Evolutionary conservation across 1,140 invertebrate genomes (phyloP), one percentile per base, ranked within the genome.

Genomic region (Hermatobates lingyangjiaoensis): DNA sequence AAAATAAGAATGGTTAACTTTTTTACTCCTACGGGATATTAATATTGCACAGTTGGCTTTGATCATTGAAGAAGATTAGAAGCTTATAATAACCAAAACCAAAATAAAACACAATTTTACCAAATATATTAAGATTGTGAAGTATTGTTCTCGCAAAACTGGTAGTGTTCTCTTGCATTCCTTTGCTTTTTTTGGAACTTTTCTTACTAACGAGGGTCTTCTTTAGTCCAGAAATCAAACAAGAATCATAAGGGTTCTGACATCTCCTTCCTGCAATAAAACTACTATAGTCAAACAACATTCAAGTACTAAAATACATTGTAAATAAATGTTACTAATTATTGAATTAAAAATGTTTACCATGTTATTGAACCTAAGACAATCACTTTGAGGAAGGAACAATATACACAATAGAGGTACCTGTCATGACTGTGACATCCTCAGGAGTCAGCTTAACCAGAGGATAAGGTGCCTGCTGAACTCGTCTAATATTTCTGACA

Each of bases 381-480:
- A n/a, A n/a, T n/a, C 23, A 40, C 15, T 40, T 3, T 40, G 3
- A 40, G 23, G 4, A 20, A 39, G 15, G 2, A 40, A 40, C 1
- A 68, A 68, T 27, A 56, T 56, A 59, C 20, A 12, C 34, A 40
- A 51, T 40, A 15, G 20, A 55, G 46, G 53, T 52, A 59, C 58
- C 67, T 50, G 62, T 56, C 46, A 58, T 64, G 14, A 58, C 53
- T 58, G 53, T 65, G 38, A 75, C 59, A 64, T 77, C 74, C 57
- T 77, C 73, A 20, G 75, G 61, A 40, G 68, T 63, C n/a, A 76
- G 69, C 67, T 83, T 80, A 26, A 83, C 77, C 50, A 87, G 66
- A 27, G 83, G 81, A 71, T 87, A 86, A 2, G 83, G 77, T 10
- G 82, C 80, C 63, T 87, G 80, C 51, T 82, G 79, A 52, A 86